Base-by-base conservation (phyloP, 2,797 vertebrate species). In the Sebastolobus alascanus region DNA sequence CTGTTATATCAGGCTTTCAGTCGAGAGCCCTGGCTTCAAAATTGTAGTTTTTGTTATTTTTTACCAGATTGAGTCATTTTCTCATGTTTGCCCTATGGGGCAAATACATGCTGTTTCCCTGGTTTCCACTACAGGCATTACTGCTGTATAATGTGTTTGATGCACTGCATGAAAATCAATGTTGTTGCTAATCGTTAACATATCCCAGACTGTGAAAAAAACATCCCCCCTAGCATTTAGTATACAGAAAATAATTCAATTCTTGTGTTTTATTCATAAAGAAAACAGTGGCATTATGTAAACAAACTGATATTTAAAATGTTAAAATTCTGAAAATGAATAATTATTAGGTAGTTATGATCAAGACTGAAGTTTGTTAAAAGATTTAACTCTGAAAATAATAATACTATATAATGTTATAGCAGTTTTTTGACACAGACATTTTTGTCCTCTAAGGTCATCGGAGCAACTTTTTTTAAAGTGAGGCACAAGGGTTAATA, bases 401-500 rank as follows among this genome's bases (percentile, higher is more conserved):
- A 25, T 50, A 50, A 20, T 50, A 50, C 16, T 6, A 66, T 25
- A 40, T 25, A 3, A 25, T 11, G 18, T 9, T 40, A 13, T 2
- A 10, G 60, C 0, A 31, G 33, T 37, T 37, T 11, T 61, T 61
- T n/a, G 18, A 35, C 31, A 20, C 9, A n/a, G 18, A 35, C 33
- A 4, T 37, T 63, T 13, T 37, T 37, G 31, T 37, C 60, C 9
- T 63, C 10, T 20, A 20, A 35, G 18, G 2, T 22, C 35, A 13
- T 38, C 13, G 38, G 35, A 63, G 60, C 20, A 61, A 37, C 60
- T 64, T 64, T 25, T 11, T 63, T 38, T 4, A 10, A 40, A 20
- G 64, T 29, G 25, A 66, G 38, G 38, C 64, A 46, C 25, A 29
- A 66, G 14, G 25, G 14, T 29, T 46, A 80, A 80, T 76, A 72